Base-by-base conservation (phyloP, 2,113 vertebrate species). In the Fulmarus glacialis region DNA sequence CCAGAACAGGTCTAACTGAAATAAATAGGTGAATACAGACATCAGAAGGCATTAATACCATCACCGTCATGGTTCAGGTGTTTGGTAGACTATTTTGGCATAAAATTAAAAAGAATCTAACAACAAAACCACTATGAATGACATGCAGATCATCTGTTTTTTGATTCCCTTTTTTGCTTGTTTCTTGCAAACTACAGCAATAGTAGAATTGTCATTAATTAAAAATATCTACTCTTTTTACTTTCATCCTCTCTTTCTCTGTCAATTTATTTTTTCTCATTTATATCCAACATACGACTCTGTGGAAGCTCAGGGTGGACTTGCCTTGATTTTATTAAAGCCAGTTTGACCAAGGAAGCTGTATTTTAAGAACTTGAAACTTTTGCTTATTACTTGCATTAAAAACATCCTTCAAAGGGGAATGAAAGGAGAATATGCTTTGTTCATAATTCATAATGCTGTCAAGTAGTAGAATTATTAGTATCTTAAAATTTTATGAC, bases 401-500 rank as follows among this genome's bases (percentile, higher is more conserved):
- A 80, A 96, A 97, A 95, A 13, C 38, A 96, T 78, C 30, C 34
- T 96, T 95, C 93, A 92, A 92, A 90, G 67, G 6, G 8, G 27
- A 89, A 32, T 63, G 45, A 82, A 97, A 95, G n/a, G 55, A 92
- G 56, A 89, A 82, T 85, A 92, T 45, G 30, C 74, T 95, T 97
- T 95, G 45, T 96, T 97, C 94, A 93, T 97, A 96, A 97, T 96
- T 97, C 83, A 97, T 96, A 96, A 82, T 84, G 34, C 83, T 96
- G 42, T 92, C 88, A 90, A 96, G 84, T 74, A 96, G 90, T 84
- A 93, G 81, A 93, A 89, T 97, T 97, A 97, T 95, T 95, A 93
- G 55, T 93, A 92, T 90, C 93, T 96, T 94, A 97, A 97, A 97
- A 77, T 94, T 97, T 97, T 97, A 97, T 97, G 83, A 96, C 89